Evolutionary conservation across 2,797 vertebrate genomes (phyloP).

Genomic region (Pitangus sulphuratus): DNA sequence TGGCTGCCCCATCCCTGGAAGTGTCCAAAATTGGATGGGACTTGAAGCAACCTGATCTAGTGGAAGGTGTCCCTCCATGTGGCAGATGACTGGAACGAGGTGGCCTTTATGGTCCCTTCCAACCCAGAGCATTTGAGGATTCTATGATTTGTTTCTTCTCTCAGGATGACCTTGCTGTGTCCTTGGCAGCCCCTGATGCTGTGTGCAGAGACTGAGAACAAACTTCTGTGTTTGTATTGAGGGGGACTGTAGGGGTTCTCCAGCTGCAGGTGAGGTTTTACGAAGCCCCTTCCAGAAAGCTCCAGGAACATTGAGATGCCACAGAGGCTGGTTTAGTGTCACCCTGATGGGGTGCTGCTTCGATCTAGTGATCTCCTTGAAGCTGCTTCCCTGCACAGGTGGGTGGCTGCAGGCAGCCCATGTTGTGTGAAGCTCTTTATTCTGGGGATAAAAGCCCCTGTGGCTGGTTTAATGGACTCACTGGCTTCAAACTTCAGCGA

Average conservation of each 20-base stretch:
- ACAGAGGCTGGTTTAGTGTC: neutral
- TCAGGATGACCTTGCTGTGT: neutral
- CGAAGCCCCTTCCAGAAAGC: neutral
- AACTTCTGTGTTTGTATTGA: neutral
- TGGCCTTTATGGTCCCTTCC: neutral
- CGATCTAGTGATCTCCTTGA: neutral
- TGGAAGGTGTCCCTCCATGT: neutral
- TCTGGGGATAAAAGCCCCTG: constrained; percentile 33
- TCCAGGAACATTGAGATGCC: neutral
- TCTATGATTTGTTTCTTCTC: neutral
- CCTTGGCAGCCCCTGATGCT: constrained; percentile 18
- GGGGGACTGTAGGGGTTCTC: neutral
- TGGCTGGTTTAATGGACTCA: constrained; percentile 48
- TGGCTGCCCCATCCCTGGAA: neutral
- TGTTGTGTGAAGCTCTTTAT: constrained; percentile 71
- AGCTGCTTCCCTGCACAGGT: neutral
- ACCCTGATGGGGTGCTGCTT: neutral
- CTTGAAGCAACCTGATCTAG: neutral
- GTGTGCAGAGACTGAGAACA: neutral
- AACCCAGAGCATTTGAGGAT: neutral
- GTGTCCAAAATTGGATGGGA: neutral
- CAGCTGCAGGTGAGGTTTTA: neutral
- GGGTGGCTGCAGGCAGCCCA: neutral
- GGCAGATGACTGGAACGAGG: neutral
- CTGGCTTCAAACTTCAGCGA: neutral